Percentiles rank a stretch among this genome's conserved stretches.
Evolutionary conservation across 1,140 invertebrate genomes (phyloP).

Genomic region (Pseudomyrmex flavicornis): DNA sequence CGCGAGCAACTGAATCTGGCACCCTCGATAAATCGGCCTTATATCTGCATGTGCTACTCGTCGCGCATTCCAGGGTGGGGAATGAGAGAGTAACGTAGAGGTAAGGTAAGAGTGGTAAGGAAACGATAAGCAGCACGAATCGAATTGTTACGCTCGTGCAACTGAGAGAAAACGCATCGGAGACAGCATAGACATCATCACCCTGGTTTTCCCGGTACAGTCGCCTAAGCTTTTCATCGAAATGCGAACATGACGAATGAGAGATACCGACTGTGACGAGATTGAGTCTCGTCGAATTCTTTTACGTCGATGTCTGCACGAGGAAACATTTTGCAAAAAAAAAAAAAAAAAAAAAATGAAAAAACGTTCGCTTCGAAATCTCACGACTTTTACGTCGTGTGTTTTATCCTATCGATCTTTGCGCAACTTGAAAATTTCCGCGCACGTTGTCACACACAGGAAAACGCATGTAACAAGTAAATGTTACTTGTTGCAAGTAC

Average conservation of each 20-base stretch:
- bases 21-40: constrained; percentile 72
- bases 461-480: neutral
- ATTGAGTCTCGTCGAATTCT: no score
- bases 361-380: no score
- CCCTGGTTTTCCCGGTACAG: neutral
- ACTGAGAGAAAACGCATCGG: no score
- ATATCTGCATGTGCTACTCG: constrained; percentile 64
- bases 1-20: constrained; percentile 67
- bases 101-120: constrained; percentile 21
- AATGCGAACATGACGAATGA: neutral
- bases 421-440: neutral
- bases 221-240: neutral
- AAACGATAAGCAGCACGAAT: constrained; percentile 19
- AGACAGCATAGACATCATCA: neutral
- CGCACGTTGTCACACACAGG: neutral
- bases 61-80: constrained; percentile 47
- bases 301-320: neutral
- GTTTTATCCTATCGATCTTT: constrained; percentile 8
- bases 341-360: no score
- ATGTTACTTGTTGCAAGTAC: no score
- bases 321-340: neutral
- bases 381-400: neutral
- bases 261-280: neutral
- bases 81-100: constrained; percentile 15
- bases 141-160: no score